These are phyloP conservation scores for Cetoscarus ocellatus DNA, from an alignment of 2,797 vertebrate genomes.

Conservation along the genomic window DNA sequence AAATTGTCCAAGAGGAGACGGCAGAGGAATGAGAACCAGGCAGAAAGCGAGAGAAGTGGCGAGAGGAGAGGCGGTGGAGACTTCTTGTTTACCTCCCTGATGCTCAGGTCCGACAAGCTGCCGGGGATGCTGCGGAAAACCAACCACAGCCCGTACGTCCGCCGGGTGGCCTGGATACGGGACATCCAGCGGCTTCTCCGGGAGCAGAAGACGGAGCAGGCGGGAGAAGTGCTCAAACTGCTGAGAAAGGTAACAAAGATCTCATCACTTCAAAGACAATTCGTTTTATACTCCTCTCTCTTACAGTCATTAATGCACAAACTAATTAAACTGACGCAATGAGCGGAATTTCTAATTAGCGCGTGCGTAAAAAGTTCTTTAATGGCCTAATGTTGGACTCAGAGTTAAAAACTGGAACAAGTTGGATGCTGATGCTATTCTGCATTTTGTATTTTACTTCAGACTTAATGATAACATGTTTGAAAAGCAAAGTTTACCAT, in stretches of 20 bases:
- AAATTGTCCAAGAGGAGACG: constrained; percentile 76
- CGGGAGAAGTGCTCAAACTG: constrained; percentile 85
- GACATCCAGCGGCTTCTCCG: constrained; percentile 90
- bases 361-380: constrained; percentile 1
- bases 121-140: constrained; percentile 87
- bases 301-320: not conserved
- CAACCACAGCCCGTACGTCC: constrained; percentile 87
- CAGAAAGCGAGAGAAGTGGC: constrained; percentile 63
- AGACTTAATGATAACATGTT: no score
- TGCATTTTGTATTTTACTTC: no score
- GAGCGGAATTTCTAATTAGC: not conserved
- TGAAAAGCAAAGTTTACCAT: no score
- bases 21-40: constrained; percentile 61
- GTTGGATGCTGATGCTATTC: no score
- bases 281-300: no score
- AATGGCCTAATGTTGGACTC: no score
- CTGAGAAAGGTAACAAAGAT: constrained; percentile 85
- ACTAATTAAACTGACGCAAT: not conserved
- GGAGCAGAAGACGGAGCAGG: constrained; percentile 86
- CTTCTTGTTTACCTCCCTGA: constrained; percentile 86
- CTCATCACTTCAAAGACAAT: not conserved
- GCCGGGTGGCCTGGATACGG: constrained; percentile 89
- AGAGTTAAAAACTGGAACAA: no score
- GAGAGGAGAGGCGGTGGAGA: constrained; percentile 73
- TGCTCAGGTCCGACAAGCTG: constrained; percentile 88